Conservation (phyloP, 2,797 vertebrate species). For the Hydrophis major region DNA sequence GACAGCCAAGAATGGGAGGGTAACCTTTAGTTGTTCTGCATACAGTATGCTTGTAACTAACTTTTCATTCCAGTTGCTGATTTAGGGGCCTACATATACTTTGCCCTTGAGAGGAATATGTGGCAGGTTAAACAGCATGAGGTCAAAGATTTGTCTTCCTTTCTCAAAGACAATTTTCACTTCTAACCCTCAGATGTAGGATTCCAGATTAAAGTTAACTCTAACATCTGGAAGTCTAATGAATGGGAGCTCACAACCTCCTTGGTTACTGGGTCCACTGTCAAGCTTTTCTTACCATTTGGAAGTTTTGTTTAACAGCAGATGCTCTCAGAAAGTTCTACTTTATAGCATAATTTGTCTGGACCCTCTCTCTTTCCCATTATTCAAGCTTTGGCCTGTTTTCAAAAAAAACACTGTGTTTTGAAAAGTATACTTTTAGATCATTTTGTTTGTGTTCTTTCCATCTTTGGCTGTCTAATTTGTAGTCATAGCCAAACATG, state of each 20-base stretch:
- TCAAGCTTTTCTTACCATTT: background rate
- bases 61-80: background rate
- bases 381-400: background rate
- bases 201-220: background rate
- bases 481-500: background rate
- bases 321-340: constrained; percentile 12
- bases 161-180: background rate
- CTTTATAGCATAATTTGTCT: constrained; percentile 9
- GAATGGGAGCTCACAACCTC: background rate
- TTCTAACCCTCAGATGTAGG: background rate
- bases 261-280: background rate
- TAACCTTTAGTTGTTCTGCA: background rate
- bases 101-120: background rate
- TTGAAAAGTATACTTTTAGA: background rate
- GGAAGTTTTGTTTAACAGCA: background rate
- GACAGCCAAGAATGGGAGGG: background rate
- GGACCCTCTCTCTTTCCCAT: background rate
- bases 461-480: background rate
- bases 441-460: background rate
- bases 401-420: background rate
- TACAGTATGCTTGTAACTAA: background rate
- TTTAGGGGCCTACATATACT: background rate
- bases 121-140: background rate
- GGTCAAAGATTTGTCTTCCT: background rate
- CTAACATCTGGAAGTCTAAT: background rate